phyloP scores from a whole-genome alignment of 2,797 vertebrate species.

The Rhyacichthys aspro region DNA sequence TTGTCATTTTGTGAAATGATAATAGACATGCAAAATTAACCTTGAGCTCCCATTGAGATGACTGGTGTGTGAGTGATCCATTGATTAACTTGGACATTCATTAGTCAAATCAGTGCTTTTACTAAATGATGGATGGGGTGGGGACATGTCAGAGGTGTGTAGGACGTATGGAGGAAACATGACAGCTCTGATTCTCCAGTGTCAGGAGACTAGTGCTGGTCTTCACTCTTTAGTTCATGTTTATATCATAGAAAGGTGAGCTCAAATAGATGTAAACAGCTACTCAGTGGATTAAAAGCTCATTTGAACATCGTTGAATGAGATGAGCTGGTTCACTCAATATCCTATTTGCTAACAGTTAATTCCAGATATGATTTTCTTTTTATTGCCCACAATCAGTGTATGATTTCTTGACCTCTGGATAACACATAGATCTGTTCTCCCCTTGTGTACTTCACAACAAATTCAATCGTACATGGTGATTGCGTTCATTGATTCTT shows the following conservation, averaged over 20 bases:
- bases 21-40: slow-evolving; percentile 52
- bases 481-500: slow-evolving; percentile 74
- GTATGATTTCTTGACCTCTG: slow-evolving; percentile 51
- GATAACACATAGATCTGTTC: slow-evolving; percentile 40
- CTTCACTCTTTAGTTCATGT: too few relatives aligned
- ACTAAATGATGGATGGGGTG: slow-evolving; percentile 52
- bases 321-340: slow-evolving; percentile 9
- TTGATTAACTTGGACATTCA: slow-evolving; percentile 50
- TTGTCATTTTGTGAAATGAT: slow-evolving; percentile 39
- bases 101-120: slow-evolving; percentile 51
- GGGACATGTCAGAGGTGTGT: slow-evolving; percentile 31
- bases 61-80: slow-evolving; percentile 36
- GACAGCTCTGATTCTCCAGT: slow-evolving; percentile 48
- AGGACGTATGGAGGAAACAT: slow-evolving; percentile 28
- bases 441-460: slow-evolving; percentile 50
- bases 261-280: not conserved
- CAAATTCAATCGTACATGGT: slow-evolving; percentile 65
- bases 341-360: slow-evolving; percentile 16
- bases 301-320: slow-evolving; percentile 1
- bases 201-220: slow-evolving; percentile 32
- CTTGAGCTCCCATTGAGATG: slow-evolving; percentile 47
- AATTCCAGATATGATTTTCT: slow-evolving; percentile 24
- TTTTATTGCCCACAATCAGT: slow-evolving; percentile 43
- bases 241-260: not conserved
- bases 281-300: not conserved